Base-by-base conservation (phyloP, 2,888 invertebrate species). In the Chrysomela aeneicollis region DNA sequence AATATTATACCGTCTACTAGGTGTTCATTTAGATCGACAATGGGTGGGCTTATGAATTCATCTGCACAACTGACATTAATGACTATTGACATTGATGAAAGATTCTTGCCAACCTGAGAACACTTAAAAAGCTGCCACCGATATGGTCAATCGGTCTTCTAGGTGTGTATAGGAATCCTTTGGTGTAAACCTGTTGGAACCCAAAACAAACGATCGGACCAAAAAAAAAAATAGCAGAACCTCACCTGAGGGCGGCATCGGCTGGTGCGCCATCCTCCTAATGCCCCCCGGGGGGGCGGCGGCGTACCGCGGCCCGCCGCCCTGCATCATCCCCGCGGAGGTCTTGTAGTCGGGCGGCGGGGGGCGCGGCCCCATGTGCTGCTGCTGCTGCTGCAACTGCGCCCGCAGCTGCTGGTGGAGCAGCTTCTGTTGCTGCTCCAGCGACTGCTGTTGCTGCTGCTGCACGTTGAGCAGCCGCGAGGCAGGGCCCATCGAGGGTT, bases 301-400 rank as follows among this genome's bases (percentile, higher is more conserved):
- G 19, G 86, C 82, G 75, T 86, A 82, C 50, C 82, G 73, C 4
- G 81, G 79, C 67, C 78, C 80, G 73, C 80, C 75, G 2, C 78
- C 78, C 65, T 81, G 82, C 79, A 76, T 83, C 82, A 79, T 81
- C 4, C 86, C 83, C 84, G 90, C 74, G 85, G 87, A 77, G 6
- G 91, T 88, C 82, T 93, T 94, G 83, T 94, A 94, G 81, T 94
- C 94, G 1, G 94, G 94, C 47, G 94, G 94, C 19, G 94, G 94
- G 26, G 93, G 92, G 59, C 92, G 73, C 85, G 85, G 58, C 86
- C 65, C 63, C 58, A 67, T 80, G 59, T 82, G 81, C 66, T 78
- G 87, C 73, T 88, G 87, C 46, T 87, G 86, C 77, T 90, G 89
- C 65, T 80, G 81, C 46, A 88, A 87, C 73, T 88, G 87, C 12